Conservation (phyloP, 2,888 invertebrate genomes). For the Agrotis puta region DNA sequence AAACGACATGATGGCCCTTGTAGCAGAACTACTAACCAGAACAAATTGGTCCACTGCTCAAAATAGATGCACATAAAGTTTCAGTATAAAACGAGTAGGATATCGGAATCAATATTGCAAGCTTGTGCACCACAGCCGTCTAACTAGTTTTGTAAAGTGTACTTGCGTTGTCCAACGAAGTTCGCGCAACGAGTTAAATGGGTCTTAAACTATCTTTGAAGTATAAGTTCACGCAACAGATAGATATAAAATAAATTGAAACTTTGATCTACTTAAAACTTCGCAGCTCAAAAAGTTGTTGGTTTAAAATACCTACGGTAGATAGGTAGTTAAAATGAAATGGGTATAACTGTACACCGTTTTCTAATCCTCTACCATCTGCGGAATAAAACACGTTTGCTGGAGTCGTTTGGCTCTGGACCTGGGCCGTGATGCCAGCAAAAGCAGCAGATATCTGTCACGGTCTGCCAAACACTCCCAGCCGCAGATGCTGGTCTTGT, state of each 20-base stretch:
- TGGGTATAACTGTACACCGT: constrained; percentile 31
- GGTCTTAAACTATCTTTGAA: constrained; percentile 51
- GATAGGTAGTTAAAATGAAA: constrained; percentile 10
- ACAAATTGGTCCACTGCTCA: constrained; percentile 24
- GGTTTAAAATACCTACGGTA: background rate
- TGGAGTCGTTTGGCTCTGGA: constrained; percentile 80
- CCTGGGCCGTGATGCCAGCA: constrained; percentile 76
- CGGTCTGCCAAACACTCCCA: constrained; percentile 77
- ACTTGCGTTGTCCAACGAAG: constrained; percentile 55
- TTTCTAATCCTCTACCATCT: constrained; percentile 71
- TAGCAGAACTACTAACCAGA: constrained; percentile 17
- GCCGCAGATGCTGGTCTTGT: constrained; percentile 75
- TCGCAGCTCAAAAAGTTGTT: constrained; percentile 3
- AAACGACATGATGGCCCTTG: background rate
- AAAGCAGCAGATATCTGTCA: constrained; percentile 72
- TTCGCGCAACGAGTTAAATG: constrained; percentile 52
- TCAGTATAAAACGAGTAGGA: constrained; percentile 39
- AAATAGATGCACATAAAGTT: constrained; percentile 29
- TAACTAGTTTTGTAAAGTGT: constrained; percentile 60
- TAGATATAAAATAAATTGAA: constrained; percentile 34
- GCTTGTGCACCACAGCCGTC: constrained; percentile 43
- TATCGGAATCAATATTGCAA: constrained; percentile 60
- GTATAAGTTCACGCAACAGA: constrained; percentile 48
- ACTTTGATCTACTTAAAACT: constrained; percentile 27
- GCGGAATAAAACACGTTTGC: constrained; percentile 74